A percentile compares a stretch with the other conserved stretches of the same genome.
These are phyloP conservation scores for Pseudachorutes palmiensis DNA, from an alignment of 1,140 invertebrate species.

Conservation along the genomic window DNA sequence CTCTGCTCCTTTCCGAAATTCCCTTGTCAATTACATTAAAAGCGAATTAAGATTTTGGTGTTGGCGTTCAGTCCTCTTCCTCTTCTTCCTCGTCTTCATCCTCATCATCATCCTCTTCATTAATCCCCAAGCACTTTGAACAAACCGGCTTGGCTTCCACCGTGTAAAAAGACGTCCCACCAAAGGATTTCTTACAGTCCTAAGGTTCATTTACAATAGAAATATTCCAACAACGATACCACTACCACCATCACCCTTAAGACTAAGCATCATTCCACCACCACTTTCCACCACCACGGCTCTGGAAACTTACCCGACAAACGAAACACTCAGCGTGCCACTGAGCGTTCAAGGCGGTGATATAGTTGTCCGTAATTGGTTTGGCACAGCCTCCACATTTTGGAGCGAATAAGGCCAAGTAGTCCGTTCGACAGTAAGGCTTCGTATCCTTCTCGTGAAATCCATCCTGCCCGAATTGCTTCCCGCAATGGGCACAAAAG, in stretches of 20 bases:
- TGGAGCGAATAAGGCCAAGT: constrained; percentile 97
- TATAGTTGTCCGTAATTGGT: constrained; percentile 98
- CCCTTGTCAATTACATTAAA: constrained; percentile 1
- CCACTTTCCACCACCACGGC: not conserved
- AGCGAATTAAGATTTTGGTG: not conserved
- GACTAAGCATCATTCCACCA: not conserved
- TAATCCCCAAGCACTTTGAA: constrained; percentile 74
- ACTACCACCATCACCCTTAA: constrained; percentile 1
- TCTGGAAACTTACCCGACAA: constrained; percentile 76
- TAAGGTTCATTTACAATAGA: too few relatives aligned
- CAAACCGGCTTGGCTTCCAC: constrained; percentile 87
- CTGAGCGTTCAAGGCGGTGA: constrained; percentile 92
- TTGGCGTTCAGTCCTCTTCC: constrained; percentile 37
- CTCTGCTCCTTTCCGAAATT: too few relatives aligned
- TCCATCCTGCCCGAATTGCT: constrained; percentile 92
- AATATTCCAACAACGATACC: too few relatives aligned
- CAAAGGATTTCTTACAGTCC: constrained; percentile 86
- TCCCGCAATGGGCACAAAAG: constrained; percentile 95
- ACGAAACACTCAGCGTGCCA: constrained; percentile 99
- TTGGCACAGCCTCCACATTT: constrained; percentile 95
- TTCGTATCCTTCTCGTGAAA: constrained; percentile 91
- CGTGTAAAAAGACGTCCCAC: constrained; percentile 89
- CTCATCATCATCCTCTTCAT: constrained; percentile 47
- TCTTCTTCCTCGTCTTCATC: constrained; percentile 57
- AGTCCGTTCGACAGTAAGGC: constrained; percentile 89